Base-by-base conservation (phyloP, 2,113 vertebrate genomes). In the Rhinolophus ferrumequinum region DNA sequence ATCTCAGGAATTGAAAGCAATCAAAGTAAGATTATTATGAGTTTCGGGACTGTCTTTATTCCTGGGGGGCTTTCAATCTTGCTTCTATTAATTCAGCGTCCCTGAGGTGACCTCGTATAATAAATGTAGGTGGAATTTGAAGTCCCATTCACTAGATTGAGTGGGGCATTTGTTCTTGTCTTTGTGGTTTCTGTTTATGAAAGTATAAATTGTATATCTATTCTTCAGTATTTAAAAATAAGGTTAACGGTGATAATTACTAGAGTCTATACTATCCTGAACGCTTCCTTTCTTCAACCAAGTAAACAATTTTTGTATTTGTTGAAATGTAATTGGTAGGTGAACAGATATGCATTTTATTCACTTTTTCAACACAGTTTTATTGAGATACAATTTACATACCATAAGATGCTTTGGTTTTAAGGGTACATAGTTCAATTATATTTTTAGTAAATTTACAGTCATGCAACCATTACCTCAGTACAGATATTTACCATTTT, bases 1-100 rank as follows among this genome's bases (percentile, higher is more conserved):
- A 18, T 98, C 99, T 0, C 98, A 98, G 2, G 99, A 99, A 38
- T 99, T 99, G 98, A 99, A 98, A 97, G 99, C 99, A 21, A 11
- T 99, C 33, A 98, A 95, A 98, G 99, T 99, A 98, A 99, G 99
- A 4, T 3, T 18, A 81, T 21, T 47, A 52, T 69, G 77, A 70
- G 2, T 79, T 56, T n/a, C 35, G 19, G 41, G 26, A 21, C 35
- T 8, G 1, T 41, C n/a, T 86, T 44, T 70, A 38, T 90, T 73
- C 33, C 58, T 62, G 41, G 6, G 21, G 54, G 30, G 6, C 41
- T 76, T 92, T n/a, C 18, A 38, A 50, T 3, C 30, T 90, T 73
- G 30, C 26, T 62, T 75, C 77, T 83, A 21, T 73, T 84, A 41
- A n/a, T 73, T 92, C 5, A 76, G 2, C 3, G 6, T 67, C 62